Base-by-base conservation (phyloP, 2,797 vertebrate genomes). In the Fratercula arctica region DNA sequence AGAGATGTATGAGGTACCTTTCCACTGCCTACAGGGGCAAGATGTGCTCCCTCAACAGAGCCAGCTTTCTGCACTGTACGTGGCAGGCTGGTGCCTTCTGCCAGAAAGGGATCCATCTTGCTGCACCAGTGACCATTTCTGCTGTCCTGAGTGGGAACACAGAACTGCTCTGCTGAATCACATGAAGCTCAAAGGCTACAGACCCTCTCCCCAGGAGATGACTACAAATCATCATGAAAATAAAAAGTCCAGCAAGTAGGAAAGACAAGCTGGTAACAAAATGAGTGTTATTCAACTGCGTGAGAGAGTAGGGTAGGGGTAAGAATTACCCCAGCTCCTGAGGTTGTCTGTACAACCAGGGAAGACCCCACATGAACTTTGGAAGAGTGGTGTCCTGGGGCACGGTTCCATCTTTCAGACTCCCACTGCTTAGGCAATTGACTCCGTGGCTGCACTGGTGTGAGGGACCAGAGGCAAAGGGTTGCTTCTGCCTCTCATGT, bases 251-350 rank as follows among this genome's bases (percentile, higher is more conserved):
- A 11, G 25, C 37, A 86, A 88, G 31, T 33, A 80, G 53, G 31
- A 86, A 91, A 57, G 77, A 69, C 5, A 25, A 60, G 29, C 37
- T 12, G 29, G 17, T 54, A 77, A 61, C 25, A 87, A 85, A 93
- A 51, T 37, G 56, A 43, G 31, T 8, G 6, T 59, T 76, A 17
- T 1, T 46, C 16, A 64, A 2, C 20, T 41, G 35, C 0, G 0
- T 77, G 80, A 64, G n/a, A 56, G 23, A 79, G 53, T 26, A 48
- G 50, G 33, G 20, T 10, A 39, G 43, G 23, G 26, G n/a, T 67
- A 63, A 76, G 35, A 15, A 10, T 10, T 83, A 26, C 9, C 14
- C 6, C 37, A 72, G 19, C 28, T 54, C 33, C 46, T 20, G 24
- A 54, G 14, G 29, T 18, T 66, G 16, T 29, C 37, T 63, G 31